Base-by-base conservation (phyloP, 2,113 vertebrate genomes). In the Perccottus glenii region DNA sequence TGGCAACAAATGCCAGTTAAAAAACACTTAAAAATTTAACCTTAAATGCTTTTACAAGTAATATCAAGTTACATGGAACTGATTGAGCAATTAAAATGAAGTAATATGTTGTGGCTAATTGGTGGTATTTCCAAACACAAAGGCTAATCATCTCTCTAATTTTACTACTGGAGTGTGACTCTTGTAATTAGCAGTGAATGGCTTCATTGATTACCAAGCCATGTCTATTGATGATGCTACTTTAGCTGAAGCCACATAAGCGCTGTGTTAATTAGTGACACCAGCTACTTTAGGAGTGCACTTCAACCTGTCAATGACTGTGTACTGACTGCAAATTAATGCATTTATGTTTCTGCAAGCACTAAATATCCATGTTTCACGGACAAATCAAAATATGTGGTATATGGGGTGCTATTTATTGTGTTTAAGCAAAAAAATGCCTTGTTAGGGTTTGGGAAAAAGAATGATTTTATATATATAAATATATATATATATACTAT, bases 201-300 rank as follows among this genome's bases (percentile, higher is more conserved):
- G 79, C 58, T 40, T 69, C 82, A 93, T 92, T 91, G 92, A 93
- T 93, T 88, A 88, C 66, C 65, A 67, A 85, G 71, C 80, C 78
- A 49, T 75, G 84, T 85, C 87, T 84, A 90, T 90, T 86, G 85
- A 87, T 85, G 78, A 78, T 68, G 78, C 82, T 70, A 85, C 86
- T 90, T 85, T 89, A 78, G 78, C 82, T 83, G 86, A 83, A 74
- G 73, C 40, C 64, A 85, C 71, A 62, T 60, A 65, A 64, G 52
- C 27, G 36, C 62, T 53, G 75, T 71, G 78, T 87, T 83, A 89
- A 90, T 91, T 78, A 82, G 82, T 64, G 64, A 69, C 71, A 68
- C 43, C 4, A 62, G 58, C 66, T 46, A 36, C 60, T 43, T 14
- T 16, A 46, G 57, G 14, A 9, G 8, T 19, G 35, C 8, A n/a